These are phyloP conservation scores for Chrysoperla carnea DNA, from an alignment of 1,140 invertebrate genomes.

Conservation along the genomic window DNA sequence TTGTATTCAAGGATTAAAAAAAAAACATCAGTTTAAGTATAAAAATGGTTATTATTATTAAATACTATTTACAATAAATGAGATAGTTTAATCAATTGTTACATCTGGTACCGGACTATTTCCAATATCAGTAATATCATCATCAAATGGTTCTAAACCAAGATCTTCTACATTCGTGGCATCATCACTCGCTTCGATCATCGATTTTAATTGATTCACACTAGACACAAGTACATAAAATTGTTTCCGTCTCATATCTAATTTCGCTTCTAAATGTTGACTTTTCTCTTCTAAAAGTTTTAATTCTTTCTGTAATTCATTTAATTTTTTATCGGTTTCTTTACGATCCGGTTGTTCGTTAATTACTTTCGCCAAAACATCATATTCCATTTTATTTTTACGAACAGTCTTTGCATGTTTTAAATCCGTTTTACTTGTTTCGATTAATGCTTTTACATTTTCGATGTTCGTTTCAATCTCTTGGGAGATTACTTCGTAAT, in stretches of 20 bases:
- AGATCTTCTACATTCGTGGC: constrained; percentile 35
- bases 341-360: constrained; percentile 76
- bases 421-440: constrained; percentile 53
- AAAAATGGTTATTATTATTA: too few relatives aligned
- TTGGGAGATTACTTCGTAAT: constrained; percentile 62
- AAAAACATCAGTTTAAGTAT: too few relatives aligned
- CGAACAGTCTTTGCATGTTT: constrained; percentile 64
- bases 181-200: constrained; percentile 43
- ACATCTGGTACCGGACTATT: too few relatives aligned
- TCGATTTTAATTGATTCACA: constrained; percentile 55
- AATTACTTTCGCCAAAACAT: constrained; percentile 79
- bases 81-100: too few relatives aligned
- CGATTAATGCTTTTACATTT: constrained; percentile 54
- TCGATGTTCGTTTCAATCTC: constrained; percentile 62
- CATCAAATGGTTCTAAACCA: constrained; percentile 25
- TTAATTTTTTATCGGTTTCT: constrained; percentile 58
- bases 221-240: constrained; percentile 74
- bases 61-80: too few relatives aligned
- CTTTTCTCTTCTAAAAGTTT: constrained; percentile 41
- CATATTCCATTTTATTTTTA: constrained; percentile 84
- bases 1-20: too few relatives aligned
- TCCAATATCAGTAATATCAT: neutral
- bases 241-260: constrained; percentile 70
- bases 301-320: constrained; percentile 56
- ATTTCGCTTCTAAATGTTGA: constrained; percentile 51